A percentile compares a stretch with the other conserved stretches of the same genome.
Evolutionary conservation across 2,888 invertebrate species (phyloP).

Genomic region (Thymelicus acteon): DNA sequence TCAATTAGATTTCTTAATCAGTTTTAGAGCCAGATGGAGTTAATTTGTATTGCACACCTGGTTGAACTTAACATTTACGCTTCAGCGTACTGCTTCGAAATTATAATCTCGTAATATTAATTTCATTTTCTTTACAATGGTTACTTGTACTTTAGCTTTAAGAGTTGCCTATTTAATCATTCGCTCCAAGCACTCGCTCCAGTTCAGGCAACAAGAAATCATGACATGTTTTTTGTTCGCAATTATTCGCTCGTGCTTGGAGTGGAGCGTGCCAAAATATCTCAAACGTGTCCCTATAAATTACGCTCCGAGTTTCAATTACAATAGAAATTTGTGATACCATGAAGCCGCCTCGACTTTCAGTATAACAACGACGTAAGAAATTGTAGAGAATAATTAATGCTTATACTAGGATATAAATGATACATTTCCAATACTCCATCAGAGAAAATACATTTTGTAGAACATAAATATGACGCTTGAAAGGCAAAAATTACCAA

Average conservation of each 20-base stretch:
- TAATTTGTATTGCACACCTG: conserved; percentile 2
- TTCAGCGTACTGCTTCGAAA: background rate
- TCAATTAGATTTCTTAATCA: conserved; percentile 26
- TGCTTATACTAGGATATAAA: too few species aligned
- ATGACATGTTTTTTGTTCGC: conserved; percentile 31
- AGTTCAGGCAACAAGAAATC: conserved; percentile 29
- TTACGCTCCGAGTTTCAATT: conserved; percentile 52
- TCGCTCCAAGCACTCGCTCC: conserved; percentile 17
- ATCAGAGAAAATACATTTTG: too few species aligned
- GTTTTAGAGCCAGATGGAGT: conserved; percentile 2
- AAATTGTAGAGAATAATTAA: too few species aligned
- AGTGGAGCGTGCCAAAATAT: conserved; percentile 47
- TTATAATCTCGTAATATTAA: background rate
- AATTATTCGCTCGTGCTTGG: conserved; percentile 31
- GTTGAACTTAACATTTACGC: background rate
- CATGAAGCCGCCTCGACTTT: background rate
- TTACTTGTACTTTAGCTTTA: background rate
- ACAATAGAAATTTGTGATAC: conserved; percentile 13
- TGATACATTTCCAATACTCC: too few species aligned
- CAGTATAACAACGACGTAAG: conserved; percentile 15
- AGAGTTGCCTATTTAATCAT: conserved; percentile 16
- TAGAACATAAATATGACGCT: too few species aligned
- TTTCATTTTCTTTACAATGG: background rate
- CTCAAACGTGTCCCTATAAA: conserved; percentile 54
- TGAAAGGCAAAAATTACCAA: too few species aligned